Evolutionary conservation across 2,113 vertebrate genomes (phyloP).

Genomic region (Gopherus evgoodei): DNA sequence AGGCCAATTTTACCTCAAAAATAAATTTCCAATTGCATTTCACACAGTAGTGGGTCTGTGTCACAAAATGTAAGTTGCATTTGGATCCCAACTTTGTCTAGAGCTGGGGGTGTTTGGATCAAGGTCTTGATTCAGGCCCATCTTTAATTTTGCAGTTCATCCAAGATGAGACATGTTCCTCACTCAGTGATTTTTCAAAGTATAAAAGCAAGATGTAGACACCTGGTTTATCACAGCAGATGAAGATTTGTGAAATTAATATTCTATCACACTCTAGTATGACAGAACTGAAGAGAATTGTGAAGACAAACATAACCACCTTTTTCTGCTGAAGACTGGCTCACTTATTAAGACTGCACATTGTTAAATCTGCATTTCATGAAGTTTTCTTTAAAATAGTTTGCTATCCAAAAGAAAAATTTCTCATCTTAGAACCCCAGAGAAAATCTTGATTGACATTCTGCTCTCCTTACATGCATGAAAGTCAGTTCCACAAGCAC

Average conservation of each 20-base stretch:
- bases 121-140: not conserved
- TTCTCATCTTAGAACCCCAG: not conserved
- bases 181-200: not conserved
- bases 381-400: not conserved
- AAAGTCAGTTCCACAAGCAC: not conserved
- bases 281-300: not conserved
- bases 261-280: not conserved
- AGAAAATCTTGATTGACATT: not conserved
- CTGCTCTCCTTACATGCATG: not conserved
- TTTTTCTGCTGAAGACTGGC: not conserved
- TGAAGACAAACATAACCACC: not conserved
- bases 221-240: not conserved
- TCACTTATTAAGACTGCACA: not conserved
- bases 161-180: not conserved
- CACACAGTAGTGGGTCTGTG: not conserved
- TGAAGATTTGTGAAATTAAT: not conserved
- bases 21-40: not conserved
- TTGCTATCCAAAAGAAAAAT: not conserved
- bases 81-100: not conserved
- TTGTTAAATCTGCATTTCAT: not conserved
- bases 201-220: not conserved
- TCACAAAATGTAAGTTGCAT: not conserved
- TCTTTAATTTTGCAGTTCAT: not conserved
- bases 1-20: rapidly evolving
- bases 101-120: not conserved